Percentiles rank a stretch among this genome's conserved stretches.
These are phyloP conservation scores for Phoxinus dragarum DNA, from an alignment of 2,797 vertebrate species.

Conservation along the genomic window DNA sequence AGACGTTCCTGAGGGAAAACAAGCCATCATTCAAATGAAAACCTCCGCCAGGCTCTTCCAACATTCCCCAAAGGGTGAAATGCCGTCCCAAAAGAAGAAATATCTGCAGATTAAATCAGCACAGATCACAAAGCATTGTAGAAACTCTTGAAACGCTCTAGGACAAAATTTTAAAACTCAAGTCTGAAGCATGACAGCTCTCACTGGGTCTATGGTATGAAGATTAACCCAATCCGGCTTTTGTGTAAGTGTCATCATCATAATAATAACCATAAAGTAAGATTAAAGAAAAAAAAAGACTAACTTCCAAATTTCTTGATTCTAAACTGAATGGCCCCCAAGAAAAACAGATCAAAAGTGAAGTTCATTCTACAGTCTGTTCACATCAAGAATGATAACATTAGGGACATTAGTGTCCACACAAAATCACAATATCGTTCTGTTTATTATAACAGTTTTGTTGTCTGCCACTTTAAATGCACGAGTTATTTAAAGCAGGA, in stretches of 20 bases:
- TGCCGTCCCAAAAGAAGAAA: background rate
- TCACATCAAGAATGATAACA: too few relatives aligned
- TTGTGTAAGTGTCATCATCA: background rate
- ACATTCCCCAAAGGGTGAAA: background rate
- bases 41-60: background rate
- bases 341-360: background rate
- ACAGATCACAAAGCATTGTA: background rate
- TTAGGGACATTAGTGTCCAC: background rate
- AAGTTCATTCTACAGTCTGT: background rate
- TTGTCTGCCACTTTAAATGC: background rate
- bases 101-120: background rate
- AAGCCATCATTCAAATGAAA: background rate
- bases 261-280: background rate
- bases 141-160: background rate
- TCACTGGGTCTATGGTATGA: background rate
- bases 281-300: background rate
- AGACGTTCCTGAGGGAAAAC: conserved; percentile 86
- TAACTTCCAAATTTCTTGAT: background rate
- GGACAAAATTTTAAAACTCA: background rate
- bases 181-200: background rate
- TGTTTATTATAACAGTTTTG: background rate
- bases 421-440: background rate
- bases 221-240: background rate
- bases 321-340: background rate
- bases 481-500: background rate